These are phyloP conservation scores for Marasmarcha lunaedactyla DNA, from an alignment of 2,888 invertebrate genomes.

Conservation along the genomic window DNA sequence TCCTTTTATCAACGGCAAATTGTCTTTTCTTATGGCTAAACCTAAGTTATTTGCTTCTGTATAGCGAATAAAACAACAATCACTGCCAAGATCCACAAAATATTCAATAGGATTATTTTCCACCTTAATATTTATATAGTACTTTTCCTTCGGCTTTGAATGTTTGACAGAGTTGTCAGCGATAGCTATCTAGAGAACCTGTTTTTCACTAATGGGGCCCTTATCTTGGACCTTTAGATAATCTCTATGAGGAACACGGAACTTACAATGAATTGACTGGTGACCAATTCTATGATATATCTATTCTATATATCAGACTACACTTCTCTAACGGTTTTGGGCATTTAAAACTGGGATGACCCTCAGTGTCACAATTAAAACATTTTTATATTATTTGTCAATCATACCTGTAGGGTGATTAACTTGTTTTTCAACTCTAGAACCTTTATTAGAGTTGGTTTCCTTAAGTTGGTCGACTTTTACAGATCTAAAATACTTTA, in stretches of 20 bases:
- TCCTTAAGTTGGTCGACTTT: constrained; percentile 5
- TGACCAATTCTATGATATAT: constrained; percentile 4
- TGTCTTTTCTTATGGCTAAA: background rate
- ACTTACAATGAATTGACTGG: background rate
- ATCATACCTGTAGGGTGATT: background rate
- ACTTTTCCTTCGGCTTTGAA: background rate
- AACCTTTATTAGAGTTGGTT: background rate
- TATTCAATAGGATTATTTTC: background rate
- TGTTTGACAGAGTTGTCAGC: background rate
- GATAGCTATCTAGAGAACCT: too few species aligned
- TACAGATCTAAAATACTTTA: constrained; percentile 14
- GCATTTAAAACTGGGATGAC: constrained; percentile 8
- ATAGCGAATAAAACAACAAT: constrained; percentile 3
- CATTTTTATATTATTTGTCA: background rate
- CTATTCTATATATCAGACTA: too few species aligned
- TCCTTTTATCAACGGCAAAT: constrained; percentile 4
- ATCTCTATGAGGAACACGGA: background rate
- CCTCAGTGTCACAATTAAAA: constrained; percentile 8
- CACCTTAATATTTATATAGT: background rate
- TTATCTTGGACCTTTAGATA: too few species aligned
- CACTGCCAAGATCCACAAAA: constrained; percentile 6
- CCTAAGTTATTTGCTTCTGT: constrained; percentile 1
- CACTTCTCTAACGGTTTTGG: constrained; percentile 4
- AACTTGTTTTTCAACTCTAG: background rate
- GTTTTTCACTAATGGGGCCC: too few species aligned